Percentiles rank a stretch among this genome's conserved stretches.
phyloP scores from a whole-genome alignment of 2,113 vertebrate species.

The Cebidichthys violaceus region DNA sequence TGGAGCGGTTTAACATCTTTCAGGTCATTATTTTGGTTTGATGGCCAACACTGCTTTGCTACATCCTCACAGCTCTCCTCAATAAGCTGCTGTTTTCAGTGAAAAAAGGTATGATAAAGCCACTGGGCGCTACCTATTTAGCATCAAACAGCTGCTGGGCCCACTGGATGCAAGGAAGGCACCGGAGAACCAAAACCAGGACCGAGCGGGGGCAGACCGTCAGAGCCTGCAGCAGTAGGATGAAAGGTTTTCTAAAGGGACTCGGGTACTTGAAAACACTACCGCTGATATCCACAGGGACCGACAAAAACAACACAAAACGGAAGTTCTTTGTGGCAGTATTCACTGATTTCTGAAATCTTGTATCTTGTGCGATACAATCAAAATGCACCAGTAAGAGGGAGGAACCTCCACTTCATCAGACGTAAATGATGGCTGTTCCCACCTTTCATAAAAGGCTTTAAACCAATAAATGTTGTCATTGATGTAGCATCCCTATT shows the following conservation, averaged over 20 bases:
- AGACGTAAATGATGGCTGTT: neutral
- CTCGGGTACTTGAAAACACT: too few species aligned
- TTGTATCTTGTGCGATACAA: neutral
- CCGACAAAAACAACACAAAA: too few species aligned
- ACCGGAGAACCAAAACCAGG: too few species aligned
- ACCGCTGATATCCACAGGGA: too few species aligned
- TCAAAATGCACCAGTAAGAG: neutral
- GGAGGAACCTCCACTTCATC: neutral
- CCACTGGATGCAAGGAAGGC: too few species aligned
- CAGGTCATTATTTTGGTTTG: neutral
- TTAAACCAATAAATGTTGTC: conserved; percentile 5
- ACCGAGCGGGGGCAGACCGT: too few species aligned
- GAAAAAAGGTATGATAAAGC: neutral
- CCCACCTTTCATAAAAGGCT: neutral
- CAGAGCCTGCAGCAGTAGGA: too few species aligned
- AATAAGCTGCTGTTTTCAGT: neutral
- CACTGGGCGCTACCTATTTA: neutral
- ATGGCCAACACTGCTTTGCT: neutral
- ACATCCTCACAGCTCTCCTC: neutral
- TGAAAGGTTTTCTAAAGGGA: too few species aligned
- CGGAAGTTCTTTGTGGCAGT: neutral
- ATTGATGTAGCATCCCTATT: neutral
- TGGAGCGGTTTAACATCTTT: neutral
- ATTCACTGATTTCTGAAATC: neutral
- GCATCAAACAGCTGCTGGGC: neutral